These are phyloP conservation scores for Coregonus clupeaformis DNA, from an alignment of 2,113 vertebrate genomes.

Conservation along the genomic window DNA sequence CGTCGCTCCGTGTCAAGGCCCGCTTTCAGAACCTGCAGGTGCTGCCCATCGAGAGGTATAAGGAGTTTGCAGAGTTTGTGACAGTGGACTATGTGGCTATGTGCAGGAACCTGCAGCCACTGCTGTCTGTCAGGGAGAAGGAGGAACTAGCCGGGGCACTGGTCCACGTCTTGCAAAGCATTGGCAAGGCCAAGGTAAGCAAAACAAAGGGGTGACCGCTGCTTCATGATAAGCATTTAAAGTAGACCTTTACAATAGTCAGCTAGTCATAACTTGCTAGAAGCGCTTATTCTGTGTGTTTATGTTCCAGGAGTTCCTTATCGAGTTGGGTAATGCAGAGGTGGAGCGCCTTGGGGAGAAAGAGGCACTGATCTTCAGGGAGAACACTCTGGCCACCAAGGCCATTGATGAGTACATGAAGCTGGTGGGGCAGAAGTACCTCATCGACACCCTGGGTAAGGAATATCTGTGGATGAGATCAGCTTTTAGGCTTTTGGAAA, in stretches of 20 bases:
- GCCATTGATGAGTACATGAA: constrained; percentile 98
- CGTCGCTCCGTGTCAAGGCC: constrained; percentile 80
- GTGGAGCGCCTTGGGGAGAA: constrained; percentile 85
- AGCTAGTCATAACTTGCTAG: neutral
- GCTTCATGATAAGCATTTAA: neutral
- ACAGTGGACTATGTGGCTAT: constrained; percentile 84
- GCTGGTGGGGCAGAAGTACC: constrained; percentile 91
- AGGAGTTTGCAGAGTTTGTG: constrained; percentile 91
- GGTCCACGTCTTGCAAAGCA: constrained; percentile 88
- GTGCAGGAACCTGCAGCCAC: constrained; percentile 81
- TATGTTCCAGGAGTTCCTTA: constrained; percentile 82
- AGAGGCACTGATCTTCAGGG: constrained; percentile 89
- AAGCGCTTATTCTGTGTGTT: neutral
- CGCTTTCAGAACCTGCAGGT: constrained; percentile 84
- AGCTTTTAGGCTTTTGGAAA: neutral
- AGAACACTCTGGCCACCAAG: constrained; percentile 94
- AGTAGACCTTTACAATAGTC: neutral
- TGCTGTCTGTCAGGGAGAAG: constrained; percentile 83
- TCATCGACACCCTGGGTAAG: constrained; percentile 87
- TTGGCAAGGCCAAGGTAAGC: constrained; percentile 88
- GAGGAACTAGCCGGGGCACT: constrained; percentile 88
- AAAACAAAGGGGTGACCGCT: neutral
- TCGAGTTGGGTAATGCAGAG: constrained; percentile 84
- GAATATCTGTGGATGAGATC: neutral
- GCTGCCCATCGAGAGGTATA: constrained; percentile 89